Evolutionary conservation across 2,797 vertebrate species (phyloP).

Genomic region (Hemibagrus guttatus): DNA sequence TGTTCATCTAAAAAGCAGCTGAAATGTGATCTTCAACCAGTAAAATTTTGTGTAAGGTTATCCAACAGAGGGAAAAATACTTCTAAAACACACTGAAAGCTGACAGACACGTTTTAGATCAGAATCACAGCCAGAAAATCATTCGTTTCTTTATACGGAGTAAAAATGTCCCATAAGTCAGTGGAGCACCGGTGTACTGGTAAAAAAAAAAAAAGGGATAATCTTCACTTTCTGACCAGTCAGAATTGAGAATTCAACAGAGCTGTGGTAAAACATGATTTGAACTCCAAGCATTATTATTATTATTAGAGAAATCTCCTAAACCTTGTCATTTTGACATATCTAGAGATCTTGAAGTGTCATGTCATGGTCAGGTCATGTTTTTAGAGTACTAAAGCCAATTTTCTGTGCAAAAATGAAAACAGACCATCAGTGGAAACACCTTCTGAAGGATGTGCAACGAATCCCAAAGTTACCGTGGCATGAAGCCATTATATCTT

Average conservation of each 20-base stretch:
- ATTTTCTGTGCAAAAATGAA: not conserved
- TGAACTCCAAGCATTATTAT: not conserved
- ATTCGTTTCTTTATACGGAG: too few relatives aligned
- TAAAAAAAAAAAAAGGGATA: not conserved
- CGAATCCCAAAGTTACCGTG: slow-evolving; percentile 23
- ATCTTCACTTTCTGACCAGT: not conserved
- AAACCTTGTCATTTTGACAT: not conserved
- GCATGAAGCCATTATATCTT: not conserved
- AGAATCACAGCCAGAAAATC: too few relatives aligned
- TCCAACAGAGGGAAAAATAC: too few relatives aligned
- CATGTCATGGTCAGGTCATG: not conserved
- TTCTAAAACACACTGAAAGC: too few relatives aligned
- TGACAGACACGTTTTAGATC: too few relatives aligned
- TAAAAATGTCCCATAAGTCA: too few relatives aligned
- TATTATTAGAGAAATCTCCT: not conserved
- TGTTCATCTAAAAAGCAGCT: too few relatives aligned
- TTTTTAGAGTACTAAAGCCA: not conserved
- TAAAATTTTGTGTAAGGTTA: too few relatives aligned
- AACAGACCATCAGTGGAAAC: not conserved
- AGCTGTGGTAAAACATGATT: not conserved
- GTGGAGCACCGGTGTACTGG: too few relatives aligned
- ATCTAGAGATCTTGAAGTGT: not conserved
- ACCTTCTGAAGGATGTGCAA: slow-evolving; percentile 13
- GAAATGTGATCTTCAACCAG: too few relatives aligned
- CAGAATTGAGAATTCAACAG: not conserved